Conservation (phyloP, 2,888 invertebrate species). For the Thelaira solivaga region DNA sequence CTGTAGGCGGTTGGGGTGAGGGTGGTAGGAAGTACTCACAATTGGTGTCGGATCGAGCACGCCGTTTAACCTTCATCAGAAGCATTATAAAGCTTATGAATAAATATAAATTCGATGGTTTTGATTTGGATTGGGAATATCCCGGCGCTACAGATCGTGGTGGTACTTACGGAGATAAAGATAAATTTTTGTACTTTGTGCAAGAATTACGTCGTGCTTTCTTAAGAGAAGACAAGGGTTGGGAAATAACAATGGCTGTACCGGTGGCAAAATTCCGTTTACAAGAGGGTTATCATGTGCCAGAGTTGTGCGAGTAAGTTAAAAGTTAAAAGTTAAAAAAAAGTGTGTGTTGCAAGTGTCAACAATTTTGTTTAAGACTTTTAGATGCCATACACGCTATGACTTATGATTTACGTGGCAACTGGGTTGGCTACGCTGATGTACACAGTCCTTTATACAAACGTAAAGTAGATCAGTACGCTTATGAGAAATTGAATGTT, state of each 20-base stretch:
- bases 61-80: constrained; percentile 84
- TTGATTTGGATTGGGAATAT: constrained; percentile 94
- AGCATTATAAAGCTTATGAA: constrained; percentile 88
- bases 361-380: constrained; percentile 57
- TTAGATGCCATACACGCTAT: constrained; percentile 90
- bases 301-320: constrained; percentile 90
- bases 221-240: constrained; percentile 83
- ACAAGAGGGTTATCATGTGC: constrained; percentile 93
- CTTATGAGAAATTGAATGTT: constrained; percentile 92
- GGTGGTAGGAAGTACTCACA: constrained; percentile 92
- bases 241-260: constrained; percentile 94
- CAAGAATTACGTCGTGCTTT: constrained; percentile 89
- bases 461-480: constrained; percentile 91
- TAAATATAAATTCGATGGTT: constrained; percentile 88
- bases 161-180: constrained; percentile 89
- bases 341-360: too few species aligned
- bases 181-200: constrained; percentile 88
- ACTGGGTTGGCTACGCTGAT: constrained; percentile 95
- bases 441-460: constrained; percentile 91
- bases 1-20: constrained; percentile 94
- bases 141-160: constrained; percentile 92
- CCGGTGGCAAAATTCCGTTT: constrained; percentile 91
- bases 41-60: constrained; percentile 85
- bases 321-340: neutral
- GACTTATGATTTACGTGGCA: constrained; percentile 91